Conservation (phyloP, 2,797 vertebrate genomes). For the Synaphobranchus kaupii region DNA sequence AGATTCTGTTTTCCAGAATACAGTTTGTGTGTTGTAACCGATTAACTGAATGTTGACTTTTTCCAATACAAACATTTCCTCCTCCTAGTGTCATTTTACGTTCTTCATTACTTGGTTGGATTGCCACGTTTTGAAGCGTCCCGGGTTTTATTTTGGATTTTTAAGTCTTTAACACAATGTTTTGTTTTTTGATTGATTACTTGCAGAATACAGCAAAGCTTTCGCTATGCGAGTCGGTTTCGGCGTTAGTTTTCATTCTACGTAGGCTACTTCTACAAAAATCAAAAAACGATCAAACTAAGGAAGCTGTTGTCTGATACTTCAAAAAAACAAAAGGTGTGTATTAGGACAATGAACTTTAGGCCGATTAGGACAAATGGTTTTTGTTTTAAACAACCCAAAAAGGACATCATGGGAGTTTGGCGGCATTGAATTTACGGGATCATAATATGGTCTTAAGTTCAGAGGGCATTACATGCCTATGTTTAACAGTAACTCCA, state of each 20-base stretch:
- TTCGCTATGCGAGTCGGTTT: not conserved
- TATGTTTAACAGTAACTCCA: constrained; percentile 23
- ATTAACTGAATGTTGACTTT: constrained; percentile 8
- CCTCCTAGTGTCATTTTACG: not conserved
- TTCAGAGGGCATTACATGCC: constrained; percentile 32
- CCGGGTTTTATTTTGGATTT: not conserved
- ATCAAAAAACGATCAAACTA: not conserved
- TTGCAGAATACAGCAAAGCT: not conserved
- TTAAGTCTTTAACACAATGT: not conserved
- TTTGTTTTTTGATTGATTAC: not conserved
- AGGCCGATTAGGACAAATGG: not conserved
- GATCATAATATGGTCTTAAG: not conserved
- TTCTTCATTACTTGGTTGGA: not conserved
- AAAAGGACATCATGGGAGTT: constrained; percentile 1
- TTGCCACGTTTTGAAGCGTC: not conserved
- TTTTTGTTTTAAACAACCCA: not conserved
- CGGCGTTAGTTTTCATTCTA: not conserved
- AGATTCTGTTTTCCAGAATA: not conserved
- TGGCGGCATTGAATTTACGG: constrained; percentile 20
- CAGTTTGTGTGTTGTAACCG: constrained; percentile 47
- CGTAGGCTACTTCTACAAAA: not conserved
- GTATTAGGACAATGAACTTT: not conserved
- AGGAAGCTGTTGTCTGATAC: not conserved
- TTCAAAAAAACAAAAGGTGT: not conserved
- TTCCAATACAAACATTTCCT: not conserved